A percentile compares a stretch with the other conserved stretches of the same genome.
phyloP scores from a whole-genome alignment of 2,797 vertebrate species.

The Galago senegalensis region DNA sequence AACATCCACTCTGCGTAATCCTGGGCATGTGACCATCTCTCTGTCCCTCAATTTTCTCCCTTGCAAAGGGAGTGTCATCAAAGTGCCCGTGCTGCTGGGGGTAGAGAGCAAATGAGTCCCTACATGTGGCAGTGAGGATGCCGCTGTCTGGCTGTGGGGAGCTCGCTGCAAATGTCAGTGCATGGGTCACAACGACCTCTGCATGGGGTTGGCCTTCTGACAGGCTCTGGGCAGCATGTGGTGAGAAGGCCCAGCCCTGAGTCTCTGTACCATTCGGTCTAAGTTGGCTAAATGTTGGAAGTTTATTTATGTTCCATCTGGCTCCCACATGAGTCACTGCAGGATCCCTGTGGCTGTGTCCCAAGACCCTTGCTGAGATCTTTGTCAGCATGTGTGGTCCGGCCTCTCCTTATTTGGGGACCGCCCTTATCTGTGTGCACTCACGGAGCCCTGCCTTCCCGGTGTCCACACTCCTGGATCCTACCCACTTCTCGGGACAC shows the following conservation, averaged over 20 bases:
- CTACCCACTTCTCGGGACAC: too few species aligned
- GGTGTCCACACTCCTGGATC: neutral
- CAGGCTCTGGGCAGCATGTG: neutral
- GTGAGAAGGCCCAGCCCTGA: neutral
- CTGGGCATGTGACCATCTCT: too few species aligned
- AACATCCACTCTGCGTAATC: neutral
- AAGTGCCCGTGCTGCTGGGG: neutral
- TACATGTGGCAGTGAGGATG: too few species aligned
- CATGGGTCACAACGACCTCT: neutral
- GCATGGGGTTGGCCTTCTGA: neutral
- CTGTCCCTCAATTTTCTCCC: neutral
- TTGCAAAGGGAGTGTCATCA: neutral
- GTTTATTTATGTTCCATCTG: slow-evolving; percentile 53
- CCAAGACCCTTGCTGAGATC: neutral
- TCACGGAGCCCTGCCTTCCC: neutral
- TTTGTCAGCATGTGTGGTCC: neutral
- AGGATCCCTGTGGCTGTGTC: neutral
- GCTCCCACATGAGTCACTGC: neutral
- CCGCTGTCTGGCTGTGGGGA: neutral
- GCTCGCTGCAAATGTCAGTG: neutral
- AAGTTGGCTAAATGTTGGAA: neutral
- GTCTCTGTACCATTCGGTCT: neutral
- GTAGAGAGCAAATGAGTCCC: neutral
- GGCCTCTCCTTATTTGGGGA: neutral
- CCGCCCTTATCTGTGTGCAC: neutral